These are phyloP conservation scores for Spicauda simplicius DNA, from an alignment of 2,888 invertebrate species.

Conservation along the genomic window DNA sequence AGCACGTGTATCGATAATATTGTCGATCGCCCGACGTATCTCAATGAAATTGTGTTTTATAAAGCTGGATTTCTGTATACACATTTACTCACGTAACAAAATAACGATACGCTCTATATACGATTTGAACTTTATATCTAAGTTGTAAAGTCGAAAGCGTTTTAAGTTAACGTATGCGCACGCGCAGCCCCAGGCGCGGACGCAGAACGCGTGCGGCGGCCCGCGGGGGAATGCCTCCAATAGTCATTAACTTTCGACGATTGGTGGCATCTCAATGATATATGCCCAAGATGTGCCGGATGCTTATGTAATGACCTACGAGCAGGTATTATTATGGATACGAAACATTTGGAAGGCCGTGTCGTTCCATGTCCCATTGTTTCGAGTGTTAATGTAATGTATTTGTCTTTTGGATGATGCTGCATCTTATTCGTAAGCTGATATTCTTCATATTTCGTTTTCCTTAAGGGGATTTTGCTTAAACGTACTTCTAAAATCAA, in stretches of 20 bases:
- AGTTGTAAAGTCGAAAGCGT: constrained; percentile 17
- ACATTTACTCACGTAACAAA: constrained; percentile 17
- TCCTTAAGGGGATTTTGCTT: too few species aligned
- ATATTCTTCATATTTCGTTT: background rate
- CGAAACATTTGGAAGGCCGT: constrained; percentile 36
- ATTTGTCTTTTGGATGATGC: background rate
- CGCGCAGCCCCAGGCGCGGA: constrained; percentile 54
- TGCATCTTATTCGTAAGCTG: background rate
- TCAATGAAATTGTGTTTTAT: background rate
- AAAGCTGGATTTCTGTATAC: constrained; percentile 8
- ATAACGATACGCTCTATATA: constrained; percentile 5
- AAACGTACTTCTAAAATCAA: too few species aligned
- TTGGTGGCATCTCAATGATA: constrained; percentile 70
- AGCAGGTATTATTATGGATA: constrained; percentile 45
- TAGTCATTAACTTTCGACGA: constrained; percentile 78
- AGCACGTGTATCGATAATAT: background rate
- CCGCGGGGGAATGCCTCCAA: constrained; percentile 71
- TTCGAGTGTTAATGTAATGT: constrained; percentile 9
- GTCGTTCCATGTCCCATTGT: constrained; percentile 29
- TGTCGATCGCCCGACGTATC: too few species aligned
- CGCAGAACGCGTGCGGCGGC: constrained; percentile 54
- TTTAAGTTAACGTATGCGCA: constrained; percentile 40
- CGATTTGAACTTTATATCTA: constrained; percentile 29
- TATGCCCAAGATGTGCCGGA: constrained; percentile 73
- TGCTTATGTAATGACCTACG: constrained; percentile 71